Evolutionary conservation across 2,113 vertebrate genomes (phyloP).

Genomic region (Urocynchramus pylzowi): DNA sequence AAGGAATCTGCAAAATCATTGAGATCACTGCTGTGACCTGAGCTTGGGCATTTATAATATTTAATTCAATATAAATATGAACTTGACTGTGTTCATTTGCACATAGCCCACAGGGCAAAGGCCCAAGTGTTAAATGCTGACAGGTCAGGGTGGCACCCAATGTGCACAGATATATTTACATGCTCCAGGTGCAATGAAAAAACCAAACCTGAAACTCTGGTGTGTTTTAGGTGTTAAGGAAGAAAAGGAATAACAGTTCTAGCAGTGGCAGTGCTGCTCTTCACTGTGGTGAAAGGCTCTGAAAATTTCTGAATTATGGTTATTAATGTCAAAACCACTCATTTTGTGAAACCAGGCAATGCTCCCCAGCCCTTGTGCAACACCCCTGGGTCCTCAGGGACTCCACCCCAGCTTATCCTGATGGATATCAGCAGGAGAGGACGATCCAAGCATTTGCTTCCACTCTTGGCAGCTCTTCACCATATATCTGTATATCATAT

Average conservation of each 20-base stretch:
- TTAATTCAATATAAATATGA: background rate
- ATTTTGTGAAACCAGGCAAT: background rate
- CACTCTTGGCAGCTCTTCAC: background rate
- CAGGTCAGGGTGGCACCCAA: background rate
- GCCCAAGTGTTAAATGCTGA: background rate
- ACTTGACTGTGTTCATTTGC: background rate
- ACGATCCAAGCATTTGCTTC: background rate
- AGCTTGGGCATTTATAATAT: background rate
- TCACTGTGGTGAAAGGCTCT: background rate
- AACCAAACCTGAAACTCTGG: background rate
- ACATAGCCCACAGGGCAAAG: background rate
- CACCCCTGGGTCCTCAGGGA: background rate
- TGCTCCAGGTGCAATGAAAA: fast-evolving
- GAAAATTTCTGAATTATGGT: background rate
- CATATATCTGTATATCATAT: background rate
- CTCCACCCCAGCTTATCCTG: background rate
- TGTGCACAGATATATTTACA: background rate
- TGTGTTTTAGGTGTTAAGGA: background rate
- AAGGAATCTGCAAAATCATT: background rate
- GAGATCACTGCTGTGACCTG: background rate
- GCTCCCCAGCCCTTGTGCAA: background rate
- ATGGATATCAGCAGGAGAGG: background rate
- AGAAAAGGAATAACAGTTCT: background rate
- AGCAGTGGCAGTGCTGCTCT: background rate
- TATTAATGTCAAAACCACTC: background rate